Conservation (phyloP, 2,113 vertebrate species). For the Hemibagrus wyckioides region DNA sequence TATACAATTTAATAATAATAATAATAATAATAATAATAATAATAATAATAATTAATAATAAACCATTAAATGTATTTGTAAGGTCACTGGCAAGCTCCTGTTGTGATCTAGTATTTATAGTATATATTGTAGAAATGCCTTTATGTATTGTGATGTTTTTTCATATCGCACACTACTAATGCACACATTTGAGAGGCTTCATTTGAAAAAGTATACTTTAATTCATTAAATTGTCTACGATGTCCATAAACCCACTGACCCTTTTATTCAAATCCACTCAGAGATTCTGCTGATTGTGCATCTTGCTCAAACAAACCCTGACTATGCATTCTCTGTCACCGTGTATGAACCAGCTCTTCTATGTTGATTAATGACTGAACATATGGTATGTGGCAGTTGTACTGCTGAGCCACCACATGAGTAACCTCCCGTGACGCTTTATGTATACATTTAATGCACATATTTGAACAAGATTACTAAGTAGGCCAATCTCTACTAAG, state of each 20-base stretch:
- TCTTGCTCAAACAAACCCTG: neutral
- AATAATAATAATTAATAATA: too few relatives aligned
- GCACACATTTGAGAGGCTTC: neutral
- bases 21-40: too few relatives aligned
- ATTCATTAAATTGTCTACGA: neutral
- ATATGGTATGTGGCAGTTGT: conserved; percentile 15
- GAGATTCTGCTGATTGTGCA: neutral
- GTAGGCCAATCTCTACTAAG: conserved; percentile 32
- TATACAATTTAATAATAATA: too few relatives aligned
- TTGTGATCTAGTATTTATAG: too few relatives aligned
- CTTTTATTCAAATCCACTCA: neutral
- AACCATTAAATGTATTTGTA: neutral
- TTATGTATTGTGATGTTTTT: neutral
- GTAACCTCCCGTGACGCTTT: neutral
- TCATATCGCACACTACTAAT: neutral
- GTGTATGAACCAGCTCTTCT: neutral
- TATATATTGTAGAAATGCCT: neutral
- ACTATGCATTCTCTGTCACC: neutral
- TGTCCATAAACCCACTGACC: neutral
- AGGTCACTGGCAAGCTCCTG: neutral
- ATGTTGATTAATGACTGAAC: conserved; percentile 6
- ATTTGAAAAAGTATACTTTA: neutral
- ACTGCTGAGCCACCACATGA: conserved; percentile 5
- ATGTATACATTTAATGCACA: conserved; percentile 28
- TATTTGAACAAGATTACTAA: conserved; percentile 37